Evolutionary conservation across 64 coral and sea anemone genomes (phyloP), one percentile per base, ranked within the genome.

Genomic region (Montipora foliosa): DNA sequence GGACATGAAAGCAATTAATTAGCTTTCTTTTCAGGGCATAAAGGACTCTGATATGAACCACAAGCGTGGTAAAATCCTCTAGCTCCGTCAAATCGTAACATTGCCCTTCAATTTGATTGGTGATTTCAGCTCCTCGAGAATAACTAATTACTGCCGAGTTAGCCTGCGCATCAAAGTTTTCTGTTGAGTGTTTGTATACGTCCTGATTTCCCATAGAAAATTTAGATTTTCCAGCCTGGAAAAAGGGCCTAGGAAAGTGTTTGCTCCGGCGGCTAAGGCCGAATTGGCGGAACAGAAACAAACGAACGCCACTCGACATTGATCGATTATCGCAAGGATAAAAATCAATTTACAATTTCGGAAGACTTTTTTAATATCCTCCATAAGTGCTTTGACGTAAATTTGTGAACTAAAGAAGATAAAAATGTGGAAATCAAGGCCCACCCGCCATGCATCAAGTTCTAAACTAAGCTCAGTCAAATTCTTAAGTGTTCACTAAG

Each of bases 1-100:
- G 71, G 66, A 86, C 70, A 86, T 86, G n/a, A 86, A 86, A 50
- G 3, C 66, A 71, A 86, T 86, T 86, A 86, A 86, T 37, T 86
- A 86, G 53, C 47, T 46, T 86, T 51, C 29, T 13, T 9, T 86
- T 86, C 71, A 24, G 45, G 5, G 82, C 46, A 21, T 21, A 86
- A 86, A 86, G 71, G 19, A 72, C 12, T 86, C 14, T 47, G 16
- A 84, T 20, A 14, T 71, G 82, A 17, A 78, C 17, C 16, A 45
- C 49, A 71, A 86, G 49, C 17, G 19, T 47, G 10, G 17, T 49
- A 46, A 25, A 49, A 12, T 13, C 47, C 66, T 14, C 1, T 2
- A 13, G 44, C 13, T 21, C 19, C 71, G 82, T 49, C 17, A 86
- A 86, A 69, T 49, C 47, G 10, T 13, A 62, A 66, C 45, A 16